A percentile compares a stretch with the other conserved stretches of the same genome.
phyloP scores from a whole-genome alignment of 2,113 vertebrate genomes.

The Alligator mississippiensis region DNA sequence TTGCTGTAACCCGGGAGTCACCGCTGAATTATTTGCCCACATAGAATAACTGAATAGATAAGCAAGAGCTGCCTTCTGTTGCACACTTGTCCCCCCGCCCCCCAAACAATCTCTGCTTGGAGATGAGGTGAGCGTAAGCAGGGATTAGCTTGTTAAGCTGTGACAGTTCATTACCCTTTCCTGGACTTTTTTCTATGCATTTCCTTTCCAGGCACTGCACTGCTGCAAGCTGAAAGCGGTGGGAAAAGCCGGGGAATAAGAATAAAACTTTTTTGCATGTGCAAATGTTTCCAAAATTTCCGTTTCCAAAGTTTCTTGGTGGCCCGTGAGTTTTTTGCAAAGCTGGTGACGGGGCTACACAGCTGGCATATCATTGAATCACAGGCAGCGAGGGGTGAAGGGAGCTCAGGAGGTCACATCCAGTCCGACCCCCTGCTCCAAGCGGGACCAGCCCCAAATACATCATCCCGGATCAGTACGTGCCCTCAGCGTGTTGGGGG shows the following conservation, averaged over 20 bases:
- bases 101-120: conserved; percentile 11
- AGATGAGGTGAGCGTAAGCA: conserved; percentile 59
- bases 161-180: conserved; percentile 62
- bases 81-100: neutral
- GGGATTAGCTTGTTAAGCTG: conserved; percentile 65
- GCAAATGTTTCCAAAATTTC: neutral
- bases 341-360: neutral
- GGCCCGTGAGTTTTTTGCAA: neutral
- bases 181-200: neutral
- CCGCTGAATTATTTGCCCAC: neutral
- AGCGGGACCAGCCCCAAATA: no score
- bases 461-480: no score
- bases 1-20: rapidly evolving
- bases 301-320: neutral
- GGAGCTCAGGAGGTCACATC: no score
- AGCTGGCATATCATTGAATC: no score
- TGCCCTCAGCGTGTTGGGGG: no score
- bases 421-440: no score
- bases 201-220: conserved; percentile 25
- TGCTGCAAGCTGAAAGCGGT: neutral
- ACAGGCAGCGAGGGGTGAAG: no score
- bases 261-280: neutral
- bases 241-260: no score
- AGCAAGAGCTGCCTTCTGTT: conserved; percentile 26
- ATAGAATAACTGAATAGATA: neutral